These are phyloP conservation scores for Eulemur albifrons DNA, from an alignment of 2,797 vertebrate genomes.

Conservation along the genomic window DNA sequence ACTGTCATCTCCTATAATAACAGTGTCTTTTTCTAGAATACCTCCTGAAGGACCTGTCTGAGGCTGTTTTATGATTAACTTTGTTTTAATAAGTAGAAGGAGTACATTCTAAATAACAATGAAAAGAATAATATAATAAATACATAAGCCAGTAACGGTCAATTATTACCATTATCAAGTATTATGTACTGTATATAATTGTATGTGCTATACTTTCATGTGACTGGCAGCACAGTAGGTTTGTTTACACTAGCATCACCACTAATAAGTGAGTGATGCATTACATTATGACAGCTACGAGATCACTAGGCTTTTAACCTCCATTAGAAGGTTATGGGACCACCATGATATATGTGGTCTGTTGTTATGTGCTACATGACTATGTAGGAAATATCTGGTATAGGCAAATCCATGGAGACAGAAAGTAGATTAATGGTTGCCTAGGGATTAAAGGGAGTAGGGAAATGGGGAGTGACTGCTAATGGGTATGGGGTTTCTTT, in stretches of 20 bases:
- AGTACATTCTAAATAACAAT: not conserved
- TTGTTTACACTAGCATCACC: not conserved
- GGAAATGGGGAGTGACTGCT: not conserved
- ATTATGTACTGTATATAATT: not conserved
- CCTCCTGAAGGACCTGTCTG: not conserved
- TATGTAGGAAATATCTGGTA: not conserved
- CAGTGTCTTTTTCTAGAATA: not conserved
- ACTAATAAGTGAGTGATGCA: not conserved
- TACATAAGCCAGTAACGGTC: not conserved
- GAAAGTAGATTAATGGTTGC: not conserved
- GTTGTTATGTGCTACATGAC: not conserved
- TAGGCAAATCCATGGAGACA: not conserved
- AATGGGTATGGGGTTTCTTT: not conserved
- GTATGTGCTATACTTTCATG: not conserved
- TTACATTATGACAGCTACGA: not conserved
- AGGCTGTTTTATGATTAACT: not conserved
- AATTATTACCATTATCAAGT: not conserved
- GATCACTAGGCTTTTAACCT: not conserved
- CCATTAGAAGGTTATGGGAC: not conserved
- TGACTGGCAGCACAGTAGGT: not conserved
- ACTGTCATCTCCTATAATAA: not conserved
- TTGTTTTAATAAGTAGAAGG: not conserved
- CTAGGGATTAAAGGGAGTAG: not conserved
- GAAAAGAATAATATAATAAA: not conserved
- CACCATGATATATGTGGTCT: not conserved